Evolutionary conservation across 2,113 vertebrate species (phyloP), one percentile per base, ranked within the genome.

Genomic region (Chaetops frenatus): DNA sequence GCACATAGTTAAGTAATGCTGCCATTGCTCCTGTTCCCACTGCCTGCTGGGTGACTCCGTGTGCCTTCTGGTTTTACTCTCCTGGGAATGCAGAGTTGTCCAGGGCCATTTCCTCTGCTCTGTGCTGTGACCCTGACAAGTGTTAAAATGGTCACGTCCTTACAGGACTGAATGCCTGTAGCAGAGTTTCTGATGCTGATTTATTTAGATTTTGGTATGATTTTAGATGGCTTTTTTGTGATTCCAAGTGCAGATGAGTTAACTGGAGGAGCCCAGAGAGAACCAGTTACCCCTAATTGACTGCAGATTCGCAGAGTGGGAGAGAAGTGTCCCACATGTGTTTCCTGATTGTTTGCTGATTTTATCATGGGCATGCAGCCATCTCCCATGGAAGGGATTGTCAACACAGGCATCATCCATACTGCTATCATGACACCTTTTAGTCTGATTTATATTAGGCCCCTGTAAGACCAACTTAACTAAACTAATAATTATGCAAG

Each of bases 1-100:
- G 95, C 92, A 92, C 85, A 45, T 45, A 86, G 86, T 96, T 93
- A 88, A 95, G 86, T 94, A 94, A 92, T 78, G 88, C 82, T 96
- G 45, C 88, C 93, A 57, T 51, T 77, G 89, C 85, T 90, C 33
- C 85, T 81, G 44, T 83, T 83, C 85, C 90, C 84, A 12, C 60
- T 95, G 82, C 95, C 93, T 94, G 79, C 92, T 92, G 93, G 64
- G 85, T 80, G 69, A 80, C 85, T 91, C 53, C 45, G 9, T 66
- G 7, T 48, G 36, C 73, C 90, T 94, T 70, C 82, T 94, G 70
- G 61, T 82, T 95, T 87, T 87, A 51, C 81, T 87, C 81, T 74
- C 23, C 45, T 65, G 60, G 40, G 94, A 74, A 78, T 33, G 60
- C 45, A 53, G 72, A 83, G 56, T 56, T 90, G 82, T 96, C 82